Percentiles rank a stretch among this genome's conserved stretches.
Evolutionary conservation across 2,797 vertebrate genomes (phyloP).

Genomic region (Dendrocincla tyrannina): DNA sequence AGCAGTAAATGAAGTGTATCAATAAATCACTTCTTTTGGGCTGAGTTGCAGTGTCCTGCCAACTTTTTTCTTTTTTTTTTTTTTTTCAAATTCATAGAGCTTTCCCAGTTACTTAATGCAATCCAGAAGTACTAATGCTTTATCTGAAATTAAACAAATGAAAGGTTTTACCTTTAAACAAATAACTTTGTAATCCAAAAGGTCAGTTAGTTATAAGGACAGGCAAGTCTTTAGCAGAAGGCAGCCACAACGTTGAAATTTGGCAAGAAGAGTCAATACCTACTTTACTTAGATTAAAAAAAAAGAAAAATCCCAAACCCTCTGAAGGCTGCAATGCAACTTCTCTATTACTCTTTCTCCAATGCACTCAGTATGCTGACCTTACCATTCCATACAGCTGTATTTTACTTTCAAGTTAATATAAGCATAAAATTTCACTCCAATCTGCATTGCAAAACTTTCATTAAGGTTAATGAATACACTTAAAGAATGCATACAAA

Average conservation of each 20-base stretch:
- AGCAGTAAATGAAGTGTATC: slow-evolving; percentile 3
- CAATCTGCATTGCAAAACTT: slow-evolving; percentile 50
- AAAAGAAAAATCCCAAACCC: background rate
- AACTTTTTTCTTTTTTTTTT: background rate
- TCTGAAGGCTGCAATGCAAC: slow-evolving; percentile 39
- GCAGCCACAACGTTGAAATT: slow-evolving; percentile 51
- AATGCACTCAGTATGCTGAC: background rate
- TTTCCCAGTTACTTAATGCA: slow-evolving; percentile 35
- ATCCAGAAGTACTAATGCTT: slow-evolving; percentile 15
- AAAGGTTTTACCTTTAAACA: slow-evolving; percentile 27
- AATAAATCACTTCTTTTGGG: slow-evolving; percentile 26
- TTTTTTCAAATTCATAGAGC: slow-evolving; percentile 27
- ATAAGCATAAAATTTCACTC: slow-evolving; percentile 53
- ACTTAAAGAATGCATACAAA: slow-evolving; percentile 39
- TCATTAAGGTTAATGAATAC: slow-evolving; percentile 44
- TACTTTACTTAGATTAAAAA: background rate
- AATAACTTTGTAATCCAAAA: background rate
- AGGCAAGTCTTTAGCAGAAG: slow-evolving; percentile 28
- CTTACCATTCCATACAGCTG: background rate
- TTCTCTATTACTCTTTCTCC: background rate
- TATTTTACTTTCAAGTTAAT: slow-evolving; percentile 26
- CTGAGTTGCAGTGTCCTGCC: background rate
- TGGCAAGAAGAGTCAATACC: slow-evolving; percentile 44
- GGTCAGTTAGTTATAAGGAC: slow-evolving; percentile 12
- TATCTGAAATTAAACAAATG: slow-evolving; percentile 28